These are phyloP conservation scores for Zophobas atratus DNA, from an alignment of 1,140 invertebrate genomes.

Conservation along the genomic window DNA sequence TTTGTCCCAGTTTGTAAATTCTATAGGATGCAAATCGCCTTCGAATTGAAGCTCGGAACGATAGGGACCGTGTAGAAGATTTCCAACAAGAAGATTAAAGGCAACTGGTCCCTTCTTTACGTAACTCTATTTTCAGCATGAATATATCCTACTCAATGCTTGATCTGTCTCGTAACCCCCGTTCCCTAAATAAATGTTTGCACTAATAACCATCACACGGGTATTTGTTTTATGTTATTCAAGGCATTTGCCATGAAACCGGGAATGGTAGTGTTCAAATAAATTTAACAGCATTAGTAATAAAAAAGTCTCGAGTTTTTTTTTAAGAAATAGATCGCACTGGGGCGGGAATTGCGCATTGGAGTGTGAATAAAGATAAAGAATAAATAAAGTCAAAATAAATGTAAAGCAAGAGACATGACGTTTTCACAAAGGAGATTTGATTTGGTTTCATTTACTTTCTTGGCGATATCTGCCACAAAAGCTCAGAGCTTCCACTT, in stretches of 20 bases:
- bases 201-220: constrained; percentile 33
- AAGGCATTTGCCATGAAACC: constrained; percentile 1
- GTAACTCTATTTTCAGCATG: constrained; percentile 58
- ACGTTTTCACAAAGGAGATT: constrained; percentile 51
- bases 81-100: constrained; percentile 56
- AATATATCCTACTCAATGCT: constrained; percentile 55
- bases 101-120: constrained; percentile 49
- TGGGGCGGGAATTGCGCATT: constrained; percentile 39
- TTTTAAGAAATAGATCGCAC: constrained; percentile 31
- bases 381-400: constrained; percentile 54
- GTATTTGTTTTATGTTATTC: constrained; percentile 15
- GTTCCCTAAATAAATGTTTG: constrained; percentile 18
- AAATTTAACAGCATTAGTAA: constrained; percentile 1
- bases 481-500: constrained; percentile 36
- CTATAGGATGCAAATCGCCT: constrained; percentile 44
- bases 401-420: constrained; percentile 52
- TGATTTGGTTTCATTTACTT: constrained; percentile 55
- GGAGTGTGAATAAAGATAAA: constrained; percentile 51
- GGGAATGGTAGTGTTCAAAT: constrained; percentile 9
- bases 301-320: constrained; percentile 9
- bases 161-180: constrained; percentile 20
- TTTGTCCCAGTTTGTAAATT: constrained; percentile 41
- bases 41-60: constrained; percentile 33
- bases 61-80: constrained; percentile 43
- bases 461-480: constrained; percentile 42